Evolutionary conservation across 2,113 vertebrate species (phyloP), one percentile per base, ranked within the genome.

Genomic region (Eurystomus gularis): DNA sequence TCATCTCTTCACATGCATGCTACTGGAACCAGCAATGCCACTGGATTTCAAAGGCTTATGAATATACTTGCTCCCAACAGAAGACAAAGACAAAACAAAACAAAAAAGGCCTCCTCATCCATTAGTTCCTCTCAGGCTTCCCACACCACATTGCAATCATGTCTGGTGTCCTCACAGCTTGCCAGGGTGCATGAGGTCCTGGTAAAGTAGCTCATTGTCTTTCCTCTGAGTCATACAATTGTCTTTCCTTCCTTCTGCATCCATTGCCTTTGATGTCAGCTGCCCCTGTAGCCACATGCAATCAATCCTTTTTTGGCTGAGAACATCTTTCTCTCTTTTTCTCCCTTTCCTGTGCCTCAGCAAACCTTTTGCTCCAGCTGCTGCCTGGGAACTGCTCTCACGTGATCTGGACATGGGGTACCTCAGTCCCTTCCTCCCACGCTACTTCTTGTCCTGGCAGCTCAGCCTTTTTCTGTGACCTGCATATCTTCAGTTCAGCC

Each of bases 1-100:
- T 37, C 42, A 10, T 13, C 5, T 1, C 55, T 58, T 85, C 39
- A 19, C 24, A 20, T 4, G 12, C 25, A 28, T 0, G 0, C 11
- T 42, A 48, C 65, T 40, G 24, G 40, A 89, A 13, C 60, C 42
- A 77, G 10, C 35, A 65, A 29, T 4, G 23, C 49, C 4, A 0
- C 60, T 62, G 82, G 25, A 12, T 85, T 64, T 33, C 25, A 51
- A 37, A 55, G 51, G 42, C 39, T 72, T 39, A 11, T 68, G 57
- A 92, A 71, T 3, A 1, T 49, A 12, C 40, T 82, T 60, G 11
- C 19, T 90, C 17, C 48, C 40, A 35, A 17, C 9, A 49, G 55
- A 93, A 82, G n/a, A 54, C 17, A 21, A 68, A 61, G 29, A 24
- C 9, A 72, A 3, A 11, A 65, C 7, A 35, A 33, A 26, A 35